phyloP scores from a whole-genome alignment of 2,797 vertebrate genomes.

The Lateolabrax maculatus region DNA sequence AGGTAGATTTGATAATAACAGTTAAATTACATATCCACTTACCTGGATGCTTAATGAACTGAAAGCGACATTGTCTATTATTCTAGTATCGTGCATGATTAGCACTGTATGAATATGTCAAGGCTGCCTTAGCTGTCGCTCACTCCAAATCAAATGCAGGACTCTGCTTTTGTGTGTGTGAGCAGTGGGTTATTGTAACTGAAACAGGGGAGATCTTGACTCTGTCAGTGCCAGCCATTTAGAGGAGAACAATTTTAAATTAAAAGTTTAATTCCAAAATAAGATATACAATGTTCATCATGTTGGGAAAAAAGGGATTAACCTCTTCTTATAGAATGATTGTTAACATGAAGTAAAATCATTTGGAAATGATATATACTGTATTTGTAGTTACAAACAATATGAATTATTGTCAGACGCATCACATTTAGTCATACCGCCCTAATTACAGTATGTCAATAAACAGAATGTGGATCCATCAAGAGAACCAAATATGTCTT shows the following conservation, averaged over 20 bases:
- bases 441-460: not conserved
- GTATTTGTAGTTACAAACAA: not conserved
- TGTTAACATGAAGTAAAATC: not conserved
- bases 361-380: not conserved
- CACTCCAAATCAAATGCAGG: conserved; percentile 55
- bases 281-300: conserved; percentile 17
- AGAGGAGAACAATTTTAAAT: conserved; percentile 32
- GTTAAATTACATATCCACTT: conserved; percentile 79
- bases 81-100: conserved; percentile 80
- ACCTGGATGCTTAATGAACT: conserved; percentile 81
- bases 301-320: not conserved
- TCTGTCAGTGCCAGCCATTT: conserved; percentile 34
- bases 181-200: conserved; percentile 57
- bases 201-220: conserved; percentile 51
- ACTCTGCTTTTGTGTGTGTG: conserved; percentile 50
- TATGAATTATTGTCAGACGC: not conserved
- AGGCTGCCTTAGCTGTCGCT: conserved; percentile 62
- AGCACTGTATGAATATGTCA: conserved; percentile 68
- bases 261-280: conserved; percentile 41
- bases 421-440: not conserved
- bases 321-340: not conserved
- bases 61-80: conserved; percentile 78
- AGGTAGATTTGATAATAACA: conserved; percentile 77
- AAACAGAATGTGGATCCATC: not conserved
- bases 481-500: conserved; percentile 3